These are phyloP conservation scores for Carterocephalus palaemon DNA, from an alignment of 2,888 invertebrate genomes.

Conservation along the genomic window DNA sequence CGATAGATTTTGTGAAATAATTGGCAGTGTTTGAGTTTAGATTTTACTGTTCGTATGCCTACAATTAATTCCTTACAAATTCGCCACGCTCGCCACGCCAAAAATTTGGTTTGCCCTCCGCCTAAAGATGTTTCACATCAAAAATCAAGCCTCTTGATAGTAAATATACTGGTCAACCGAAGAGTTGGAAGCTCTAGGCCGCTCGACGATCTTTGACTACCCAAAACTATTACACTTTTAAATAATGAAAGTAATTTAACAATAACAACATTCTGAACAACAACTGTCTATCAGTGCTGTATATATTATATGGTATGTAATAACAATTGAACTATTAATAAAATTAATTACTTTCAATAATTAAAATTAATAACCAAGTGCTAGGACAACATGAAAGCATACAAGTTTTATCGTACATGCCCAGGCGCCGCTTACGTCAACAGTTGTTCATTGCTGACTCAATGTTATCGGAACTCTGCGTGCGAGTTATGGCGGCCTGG, in stretches of 20 bases:
- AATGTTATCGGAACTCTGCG: conserved; percentile 45
- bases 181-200: no score
- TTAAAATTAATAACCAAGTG: conserved; percentile 41
- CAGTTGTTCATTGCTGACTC: conserved; percentile 48
- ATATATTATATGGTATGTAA: neutral
- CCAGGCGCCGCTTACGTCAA: conserved; percentile 54
- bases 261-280: no score
- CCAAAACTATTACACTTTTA: neutral
- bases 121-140: no score
- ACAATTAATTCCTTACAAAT: no score
- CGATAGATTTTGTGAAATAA: no score
- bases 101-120: no score
- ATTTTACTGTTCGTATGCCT: no score
- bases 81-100: no score
- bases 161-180: no score
- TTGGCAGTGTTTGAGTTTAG: no score
- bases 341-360: conserved; percentile 27
- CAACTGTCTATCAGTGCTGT: neutral
- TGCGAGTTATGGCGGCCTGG: conserved; percentile 47
- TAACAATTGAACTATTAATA: conserved; percentile 9
- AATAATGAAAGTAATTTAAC: conserved; percentile 6
- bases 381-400: conserved; percentile 46
- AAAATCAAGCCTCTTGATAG: no score
- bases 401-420: conserved; percentile 39
- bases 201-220: no score